phyloP scores from a whole-genome alignment of 2,888 invertebrate genomes.

The Xanthia togata region DNA sequence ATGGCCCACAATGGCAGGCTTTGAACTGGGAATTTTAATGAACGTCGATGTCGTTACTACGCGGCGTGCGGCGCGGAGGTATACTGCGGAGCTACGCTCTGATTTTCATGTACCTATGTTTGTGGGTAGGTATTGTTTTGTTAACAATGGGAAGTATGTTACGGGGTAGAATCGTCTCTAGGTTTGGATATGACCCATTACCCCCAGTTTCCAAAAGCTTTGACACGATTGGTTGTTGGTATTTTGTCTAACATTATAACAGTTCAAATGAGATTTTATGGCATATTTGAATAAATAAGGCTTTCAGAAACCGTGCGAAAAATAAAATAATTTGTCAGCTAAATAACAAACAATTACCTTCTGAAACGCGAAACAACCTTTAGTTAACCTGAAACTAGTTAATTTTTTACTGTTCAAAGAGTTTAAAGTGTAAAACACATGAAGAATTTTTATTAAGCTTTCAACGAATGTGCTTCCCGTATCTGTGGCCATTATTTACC shows the following conservation, averaged over 20 bases:
- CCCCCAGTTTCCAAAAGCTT: neutral
- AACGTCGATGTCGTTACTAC: slow-evolving; percentile 60
- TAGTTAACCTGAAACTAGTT: neutral
- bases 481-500: slow-evolving; percentile 55
- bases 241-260: neutral
- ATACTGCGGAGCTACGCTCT: slow-evolving; percentile 32
- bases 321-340: neutral
- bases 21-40: slow-evolving; percentile 62
- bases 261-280: neutral
- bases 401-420: neutral
- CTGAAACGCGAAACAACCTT: neutral
- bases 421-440: slow-evolving; percentile 26
- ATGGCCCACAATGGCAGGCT: slow-evolving; percentile 60
- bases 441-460: slow-evolving; percentile 55
- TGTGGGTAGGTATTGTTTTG: slow-evolving; percentile 19
- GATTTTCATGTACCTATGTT: slow-evolving; percentile 37
- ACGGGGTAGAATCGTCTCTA: neutral
- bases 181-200: neutral
- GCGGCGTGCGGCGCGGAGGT: slow-evolving; percentile 30
- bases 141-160: slow-evolving; percentile 13
- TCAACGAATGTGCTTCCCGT: slow-evolving; percentile 44
- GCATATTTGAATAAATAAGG: neutral
- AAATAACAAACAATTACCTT: neutral
- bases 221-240: neutral
- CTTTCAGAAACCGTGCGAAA: neutral